phyloP scores from a whole-genome alignment of 2,888 invertebrate species.

The Malacosoma neustria region DNA sequence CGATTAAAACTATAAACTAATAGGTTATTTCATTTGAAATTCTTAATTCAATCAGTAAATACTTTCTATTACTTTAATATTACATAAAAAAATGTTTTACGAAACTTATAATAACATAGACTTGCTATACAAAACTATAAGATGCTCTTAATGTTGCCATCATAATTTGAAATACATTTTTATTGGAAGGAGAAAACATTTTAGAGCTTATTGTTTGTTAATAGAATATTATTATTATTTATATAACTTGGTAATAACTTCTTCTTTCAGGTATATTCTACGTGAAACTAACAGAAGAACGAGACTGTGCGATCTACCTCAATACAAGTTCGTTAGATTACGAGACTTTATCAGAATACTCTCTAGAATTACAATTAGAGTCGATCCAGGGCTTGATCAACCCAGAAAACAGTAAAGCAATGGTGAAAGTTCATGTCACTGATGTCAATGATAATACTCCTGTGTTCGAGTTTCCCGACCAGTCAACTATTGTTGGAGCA shows the following conservation, averaged over 20 bases:
- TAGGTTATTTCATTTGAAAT: neutral
- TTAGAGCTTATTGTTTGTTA: no score
- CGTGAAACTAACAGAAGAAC: constrained; percentile 82
- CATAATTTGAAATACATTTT: no score
- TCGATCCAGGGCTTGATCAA: constrained; percentile 88
- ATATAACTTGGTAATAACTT: no score
- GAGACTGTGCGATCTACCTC: constrained; percentile 88
- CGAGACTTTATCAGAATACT: constrained; percentile 83
- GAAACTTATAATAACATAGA: no score
- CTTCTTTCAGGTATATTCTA: constrained; percentile 78
- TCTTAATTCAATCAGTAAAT: constrained; percentile 1
- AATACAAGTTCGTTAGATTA: constrained; percentile 83
- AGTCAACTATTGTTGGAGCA: constrained; percentile 67
- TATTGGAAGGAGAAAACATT: no score
- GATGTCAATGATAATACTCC: constrained; percentile 95
- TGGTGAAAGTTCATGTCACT: constrained; percentile 85
- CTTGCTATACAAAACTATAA: no score
- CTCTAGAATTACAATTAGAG: constrained; percentile 83
- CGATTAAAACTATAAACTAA: no score
- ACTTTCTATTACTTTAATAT: neutral
- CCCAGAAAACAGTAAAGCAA: constrained; percentile 82
- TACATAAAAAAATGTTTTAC: no score
- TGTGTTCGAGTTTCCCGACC: constrained; percentile 82
- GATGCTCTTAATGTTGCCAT: no score
- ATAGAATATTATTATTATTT: no score